Evolutionary conservation across 2,797 vertebrate species (phyloP), one percentile per base, ranked within the genome.

Genomic region (Toxotes lorentzi): DNA sequence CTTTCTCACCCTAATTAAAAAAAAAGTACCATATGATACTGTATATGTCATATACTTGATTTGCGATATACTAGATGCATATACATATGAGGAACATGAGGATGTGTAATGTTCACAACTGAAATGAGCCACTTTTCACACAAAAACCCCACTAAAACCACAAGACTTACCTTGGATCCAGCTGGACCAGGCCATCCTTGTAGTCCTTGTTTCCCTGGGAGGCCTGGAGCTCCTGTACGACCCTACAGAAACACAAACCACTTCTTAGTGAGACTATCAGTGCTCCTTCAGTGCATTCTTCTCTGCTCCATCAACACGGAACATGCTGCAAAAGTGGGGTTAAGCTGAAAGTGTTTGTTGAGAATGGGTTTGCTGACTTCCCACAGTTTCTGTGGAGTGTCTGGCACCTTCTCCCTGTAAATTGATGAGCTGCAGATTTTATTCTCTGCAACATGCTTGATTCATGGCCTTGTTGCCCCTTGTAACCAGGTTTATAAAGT

Each of bases 131-230:
- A 16, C 1, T 34, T 13, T 13, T 16, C 3, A 40, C 16, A 32
- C 32, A 71, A 32, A 21, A 30, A 3, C 27, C 27, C 4, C 27
- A 30, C 27, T 30, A 51, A 47, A 30, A 11, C 19, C 10, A 32
- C 10, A 27, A 64, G 16, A 84, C 73, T 76, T 75, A 98, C 98
- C 95, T 95, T 95, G 8, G 90, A 93, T 86, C 98, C 98, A 43
- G 93, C 92, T 78, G 95, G 92, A 73, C 98, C 98, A 38, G 95
- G 94, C 94, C 95, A 95, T 85, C 98, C 98, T 34, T 93, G 7
- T 0, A 94, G 85, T 85, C 98, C 98, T 78, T 93, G 96, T 94
- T 96, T 96, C 47, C 98, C 98, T 53, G 97, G 97, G 56, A 96
- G 94, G 0, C 98, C 97, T 1, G 96, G 96, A 80, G 96, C 94